Percentiles rank a stretch among this genome's conserved stretches.
Conservation (phyloP, 53 echinoderm and acorn worm species). For the Patiria pectinifera region DNA sequence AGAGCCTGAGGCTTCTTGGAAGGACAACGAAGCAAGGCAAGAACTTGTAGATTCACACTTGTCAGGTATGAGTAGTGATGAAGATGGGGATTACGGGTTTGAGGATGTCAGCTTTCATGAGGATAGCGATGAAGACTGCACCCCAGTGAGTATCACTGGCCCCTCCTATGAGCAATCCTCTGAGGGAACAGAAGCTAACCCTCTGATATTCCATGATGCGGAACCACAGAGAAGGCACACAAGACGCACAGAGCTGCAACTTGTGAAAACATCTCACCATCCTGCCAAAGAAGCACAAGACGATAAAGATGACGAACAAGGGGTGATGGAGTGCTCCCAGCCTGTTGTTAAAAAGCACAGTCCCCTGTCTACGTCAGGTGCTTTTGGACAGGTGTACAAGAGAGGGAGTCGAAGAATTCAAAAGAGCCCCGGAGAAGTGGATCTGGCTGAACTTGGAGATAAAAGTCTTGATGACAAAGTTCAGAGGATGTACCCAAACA, state of each 20-base stretch:
- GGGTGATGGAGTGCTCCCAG: slow-evolving; percentile 48
- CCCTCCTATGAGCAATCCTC: slow-evolving; percentile 29
- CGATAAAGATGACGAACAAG: slow-evolving; percentile 26
- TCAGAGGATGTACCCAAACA: slow-evolving; percentile 16
- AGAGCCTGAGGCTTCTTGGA: not conserved
- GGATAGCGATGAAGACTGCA: slow-evolving; percentile 4
- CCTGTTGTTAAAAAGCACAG: slow-evolving; percentile 60
- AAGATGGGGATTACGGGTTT: slow-evolving; percentile 24
- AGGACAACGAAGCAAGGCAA: not conserved
- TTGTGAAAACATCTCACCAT: not conserved
- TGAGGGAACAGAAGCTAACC: not conserved
- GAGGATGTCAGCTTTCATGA: not conserved
- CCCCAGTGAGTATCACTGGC: slow-evolving; percentile 15
- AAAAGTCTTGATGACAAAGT: slow-evolving; percentile 28
- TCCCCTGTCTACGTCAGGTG: slow-evolving; percentile 41
- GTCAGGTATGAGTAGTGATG: not conserved
- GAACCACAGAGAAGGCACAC: not conserved
- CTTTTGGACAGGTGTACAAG: slow-evolving; percentile 59
- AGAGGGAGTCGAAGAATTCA: slow-evolving; percentile 10
- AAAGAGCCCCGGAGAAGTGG: slow-evolving; percentile 9
- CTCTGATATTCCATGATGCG: slow-evolving; percentile 13
- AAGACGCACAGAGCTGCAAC: slow-evolving; percentile 1
- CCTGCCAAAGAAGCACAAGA: slow-evolving; percentile 13
- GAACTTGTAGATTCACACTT: not conserved
- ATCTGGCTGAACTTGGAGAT: not conserved